Evolutionary conservation across 2,888 invertebrate genomes (phyloP), one percentile per base, ranked within the genome.

Genomic region (Byasa hedistus): DNA sequence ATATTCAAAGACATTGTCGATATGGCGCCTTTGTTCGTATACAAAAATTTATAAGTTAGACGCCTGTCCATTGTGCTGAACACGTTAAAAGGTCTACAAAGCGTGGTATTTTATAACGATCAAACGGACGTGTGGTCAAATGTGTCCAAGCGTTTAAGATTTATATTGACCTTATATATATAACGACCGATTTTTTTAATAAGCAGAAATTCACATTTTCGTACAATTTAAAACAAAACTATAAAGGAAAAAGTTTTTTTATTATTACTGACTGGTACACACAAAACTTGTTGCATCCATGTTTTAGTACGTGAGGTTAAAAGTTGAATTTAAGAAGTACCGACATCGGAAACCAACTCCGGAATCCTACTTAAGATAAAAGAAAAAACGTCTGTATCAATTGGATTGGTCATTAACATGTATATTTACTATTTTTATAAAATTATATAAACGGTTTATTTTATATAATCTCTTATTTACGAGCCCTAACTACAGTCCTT

Each of bases 51-150:
- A 89, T 89, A 89, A 85, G 86, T 89, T 91, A 89, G 89, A 88
- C 81, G 81, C 79, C 73, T 80, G 78, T 80, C 86, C 85, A 86
- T 89, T 89, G 89, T 86, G 80, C 66, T 75, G 63, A 68, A 72
- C 71, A 76, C 77, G 81, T 81, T 78, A 83, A 81, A 75, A 77
- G 76, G 69, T 75, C 76, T 79, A 88, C 87, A 87, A 87, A 82
- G 83, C 79, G 75, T 77, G 71, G 80, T 82, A 86, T 86, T 85
- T 86, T 85, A 87, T 87, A 82, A 82, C 79, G 84, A 87, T 90
- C 87, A 87, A 86, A 83, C 77, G 85, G 91, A 89, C 88, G 85
- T 87, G 91, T 82, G 89, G 89, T 90, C 89, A 86, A 87, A 90
- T 86, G 90, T 89, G 87, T 86, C 87, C 89, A 88, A 82, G 87